A percentile compares a stretch with the other conserved stretches of the same genome.
Conservation (phyloP, 2,113 vertebrate species). For the Macrotis lagotis region DNA sequence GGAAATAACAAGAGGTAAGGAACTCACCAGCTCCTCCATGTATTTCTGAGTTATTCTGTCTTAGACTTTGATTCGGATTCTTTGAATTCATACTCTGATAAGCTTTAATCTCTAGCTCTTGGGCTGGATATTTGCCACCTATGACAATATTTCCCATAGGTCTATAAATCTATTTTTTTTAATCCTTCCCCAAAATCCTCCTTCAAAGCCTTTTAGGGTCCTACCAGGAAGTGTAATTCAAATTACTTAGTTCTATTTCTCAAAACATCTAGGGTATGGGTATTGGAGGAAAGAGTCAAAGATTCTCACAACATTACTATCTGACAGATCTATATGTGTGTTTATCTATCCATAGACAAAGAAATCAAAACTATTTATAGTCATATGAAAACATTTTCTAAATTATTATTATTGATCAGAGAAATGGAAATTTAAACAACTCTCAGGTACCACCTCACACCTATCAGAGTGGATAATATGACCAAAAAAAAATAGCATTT, state of each 20-base stretch:
- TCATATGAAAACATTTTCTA: too few relatives aligned
- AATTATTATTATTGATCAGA: too few relatives aligned
- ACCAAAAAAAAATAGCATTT: too few relatives aligned
- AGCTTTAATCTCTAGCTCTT: neutral
- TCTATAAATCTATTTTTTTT: neutral
- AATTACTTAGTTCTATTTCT: neutral
- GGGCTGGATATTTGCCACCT: neutral
- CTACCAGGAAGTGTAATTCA: neutral
- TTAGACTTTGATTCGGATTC: neutral
- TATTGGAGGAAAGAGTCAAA: neutral
- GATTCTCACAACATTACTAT: neutral
- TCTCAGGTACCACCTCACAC: too few relatives aligned
- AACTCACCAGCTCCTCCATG: neutral
- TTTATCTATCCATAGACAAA: too few relatives aligned
- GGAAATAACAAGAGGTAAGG: neutral
- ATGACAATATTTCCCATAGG: neutral
- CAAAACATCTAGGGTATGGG: neutral
- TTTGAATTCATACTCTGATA: neutral
- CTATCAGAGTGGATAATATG: too few relatives aligned
- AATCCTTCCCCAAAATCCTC: neutral
- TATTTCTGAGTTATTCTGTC: neutral
- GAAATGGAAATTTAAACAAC: too few relatives aligned
- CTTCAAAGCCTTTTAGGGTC: neutral
- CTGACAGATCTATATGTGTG: neutral
- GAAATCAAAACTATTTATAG: too few relatives aligned